Conservation (phyloP, 2,113 vertebrate genomes). For the Ardeotis arabs region DNA sequence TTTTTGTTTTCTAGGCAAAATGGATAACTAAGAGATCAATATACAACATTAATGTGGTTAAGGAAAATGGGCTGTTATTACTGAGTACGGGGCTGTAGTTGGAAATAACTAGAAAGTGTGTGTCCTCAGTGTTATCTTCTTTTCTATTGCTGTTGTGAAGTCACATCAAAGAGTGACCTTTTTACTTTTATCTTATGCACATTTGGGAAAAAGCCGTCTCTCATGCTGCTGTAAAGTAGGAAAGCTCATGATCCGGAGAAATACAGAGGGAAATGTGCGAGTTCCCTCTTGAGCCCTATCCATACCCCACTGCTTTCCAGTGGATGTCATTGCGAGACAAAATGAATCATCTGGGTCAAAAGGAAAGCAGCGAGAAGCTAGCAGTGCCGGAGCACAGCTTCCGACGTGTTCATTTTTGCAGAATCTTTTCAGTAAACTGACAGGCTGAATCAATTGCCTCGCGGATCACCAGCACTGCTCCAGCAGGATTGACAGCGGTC, state of each 20-base stretch:
- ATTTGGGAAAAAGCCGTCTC: not conserved
- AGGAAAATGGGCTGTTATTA: not conserved
- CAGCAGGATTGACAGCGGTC: not conserved
- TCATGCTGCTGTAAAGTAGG: not conserved
- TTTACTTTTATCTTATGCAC: conserved; percentile 15
- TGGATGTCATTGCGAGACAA: not conserved
- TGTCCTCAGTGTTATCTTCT: not conserved
- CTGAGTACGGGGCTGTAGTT: not conserved
- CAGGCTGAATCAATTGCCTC: not conserved
- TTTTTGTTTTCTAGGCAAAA: not conserved
- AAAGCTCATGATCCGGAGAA: not conserved
- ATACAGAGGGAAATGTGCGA: not conserved
- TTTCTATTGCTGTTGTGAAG: conserved; percentile 3
- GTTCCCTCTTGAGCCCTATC: not conserved
- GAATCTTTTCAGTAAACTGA: not conserved
- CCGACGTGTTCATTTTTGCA: not conserved
- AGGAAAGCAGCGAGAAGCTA: fast-evolving
- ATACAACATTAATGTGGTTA: fast-evolving
- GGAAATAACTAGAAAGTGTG: not conserved
- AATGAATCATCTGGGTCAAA: not conserved
- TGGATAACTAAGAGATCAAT: not conserved
- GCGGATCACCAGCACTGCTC: not conserved
- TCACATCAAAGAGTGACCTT: conserved; percentile 28
- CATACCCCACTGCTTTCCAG: not conserved
- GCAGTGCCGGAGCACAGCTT: not conserved